Conservation (phyloP, 2,888 invertebrate species). For the Homarus gammarus region DNA sequence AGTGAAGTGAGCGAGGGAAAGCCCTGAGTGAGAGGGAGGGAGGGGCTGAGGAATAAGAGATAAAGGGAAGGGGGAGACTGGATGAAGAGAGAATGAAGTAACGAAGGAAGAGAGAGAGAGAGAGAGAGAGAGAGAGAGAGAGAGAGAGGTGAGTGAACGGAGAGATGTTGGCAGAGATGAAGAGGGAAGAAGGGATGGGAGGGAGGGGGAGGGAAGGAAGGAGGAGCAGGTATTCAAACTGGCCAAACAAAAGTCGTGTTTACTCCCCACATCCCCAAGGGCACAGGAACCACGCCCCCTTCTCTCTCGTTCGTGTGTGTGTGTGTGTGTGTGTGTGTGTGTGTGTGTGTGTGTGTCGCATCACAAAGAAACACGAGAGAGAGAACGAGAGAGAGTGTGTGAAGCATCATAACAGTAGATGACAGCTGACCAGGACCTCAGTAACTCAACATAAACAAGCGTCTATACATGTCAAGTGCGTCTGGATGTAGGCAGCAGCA, state of each 20-base stretch:
- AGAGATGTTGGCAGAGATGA: too few species aligned
- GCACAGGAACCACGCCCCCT: neutral
- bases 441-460: too few species aligned
- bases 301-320: slow-evolving; percentile 4
- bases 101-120: neutral
- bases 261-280: neutral
- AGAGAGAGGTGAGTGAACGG: neutral
- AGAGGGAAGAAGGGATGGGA: too few species aligned
- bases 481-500: too few species aligned
- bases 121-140: neutral
- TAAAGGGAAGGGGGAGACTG: too few species aligned
- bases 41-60: neutral
- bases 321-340: slow-evolving; percentile 36
- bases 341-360: slow-evolving; percentile 8
- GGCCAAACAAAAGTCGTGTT: neutral
- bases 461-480: too few species aligned
- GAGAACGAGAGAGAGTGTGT: slow-evolving; percentile 11
- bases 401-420: too few species aligned
- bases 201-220: neutral
- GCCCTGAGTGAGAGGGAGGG: neutral
- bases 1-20: neutral
- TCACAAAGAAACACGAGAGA: too few species aligned
- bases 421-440: too few species aligned
- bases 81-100: neutral
- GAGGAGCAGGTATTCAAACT: too few species aligned